Conservation (phyloP, 2,113 vertebrate genomes). For the Progne subis region DNA sequence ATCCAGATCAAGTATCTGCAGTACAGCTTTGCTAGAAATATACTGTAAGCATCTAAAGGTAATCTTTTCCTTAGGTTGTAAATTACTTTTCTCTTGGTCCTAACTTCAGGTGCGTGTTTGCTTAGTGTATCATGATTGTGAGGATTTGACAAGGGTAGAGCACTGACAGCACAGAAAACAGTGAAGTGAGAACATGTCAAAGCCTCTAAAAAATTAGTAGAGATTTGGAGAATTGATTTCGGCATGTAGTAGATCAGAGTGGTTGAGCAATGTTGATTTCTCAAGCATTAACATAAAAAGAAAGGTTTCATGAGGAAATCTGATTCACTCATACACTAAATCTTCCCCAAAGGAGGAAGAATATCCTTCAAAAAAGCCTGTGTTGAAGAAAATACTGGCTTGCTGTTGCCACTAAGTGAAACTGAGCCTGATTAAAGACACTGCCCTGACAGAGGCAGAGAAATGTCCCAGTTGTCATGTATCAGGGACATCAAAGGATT, state of each 20-base stretch:
- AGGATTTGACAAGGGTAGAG: background rate
- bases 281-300: background rate
- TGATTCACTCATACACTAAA: background rate
- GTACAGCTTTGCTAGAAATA: background rate
- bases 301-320: background rate
- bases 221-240: background rate
- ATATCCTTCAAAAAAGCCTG: background rate
- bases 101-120: fast-evolving
- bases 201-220: background rate
- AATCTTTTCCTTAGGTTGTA: background rate
- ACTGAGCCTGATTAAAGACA: background rate
- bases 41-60: background rate
- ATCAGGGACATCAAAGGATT: background rate
- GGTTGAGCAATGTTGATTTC: background rate
- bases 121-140: background rate
- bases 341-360: background rate
- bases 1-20: background rate
- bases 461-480: background rate
- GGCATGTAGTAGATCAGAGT: background rate
- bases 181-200: background rate
- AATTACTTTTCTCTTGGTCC: background rate
- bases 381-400: background rate
- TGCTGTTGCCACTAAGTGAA: background rate
- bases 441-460: background rate
- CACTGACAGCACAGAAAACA: background rate